Evolutionary conservation across 2,888 invertebrate species (phyloP).

Genomic region (Acleris sparsana): DNA sequence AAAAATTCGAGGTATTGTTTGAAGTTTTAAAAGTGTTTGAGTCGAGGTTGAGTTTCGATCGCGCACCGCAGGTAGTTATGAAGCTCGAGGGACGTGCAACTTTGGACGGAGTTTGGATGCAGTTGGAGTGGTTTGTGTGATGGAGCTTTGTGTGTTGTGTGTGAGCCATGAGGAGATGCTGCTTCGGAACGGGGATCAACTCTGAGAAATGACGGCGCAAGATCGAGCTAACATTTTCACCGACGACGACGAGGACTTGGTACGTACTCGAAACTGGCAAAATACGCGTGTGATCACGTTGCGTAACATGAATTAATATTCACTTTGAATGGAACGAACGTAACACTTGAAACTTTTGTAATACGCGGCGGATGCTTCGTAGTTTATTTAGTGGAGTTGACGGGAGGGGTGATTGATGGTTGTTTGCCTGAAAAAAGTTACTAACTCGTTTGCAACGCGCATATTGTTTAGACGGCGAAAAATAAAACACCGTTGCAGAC

Average conservation of each 20-base stretch:
- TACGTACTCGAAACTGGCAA: constrained; percentile 48
- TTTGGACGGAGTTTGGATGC: constrained; percentile 64
- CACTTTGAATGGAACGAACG: not conserved
- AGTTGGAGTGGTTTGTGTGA: constrained; percentile 71
- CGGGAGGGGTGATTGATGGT: constrained; percentile 29
- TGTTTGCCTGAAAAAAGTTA: constrained; percentile 18
- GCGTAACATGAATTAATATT: too few species aligned
- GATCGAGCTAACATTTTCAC: constrained; percentile 74
- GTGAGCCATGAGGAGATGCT: constrained; percentile 71
- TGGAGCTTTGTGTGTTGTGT: constrained; percentile 58
- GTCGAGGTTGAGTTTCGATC: constrained; percentile 9
- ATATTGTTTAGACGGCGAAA: not conserved
- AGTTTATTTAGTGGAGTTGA: constrained; percentile 26
- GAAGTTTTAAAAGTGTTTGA: constrained; percentile 10
- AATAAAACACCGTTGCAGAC: constrained; percentile 4
- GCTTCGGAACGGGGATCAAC: constrained; percentile 51
- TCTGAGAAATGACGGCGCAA: constrained; percentile 71
- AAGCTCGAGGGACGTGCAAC: constrained; percentile 34
- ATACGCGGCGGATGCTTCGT: constrained; percentile 15
- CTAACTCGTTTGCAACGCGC: not conserved
- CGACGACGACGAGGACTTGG: constrained; percentile 78
- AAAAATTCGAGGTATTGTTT: not conserved
- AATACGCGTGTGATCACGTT: too few species aligned
- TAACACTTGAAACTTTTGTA: constrained; percentile 29
- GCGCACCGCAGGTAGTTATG: constrained; percentile 7